Evolutionary conservation across 1,140 invertebrate species (phyloP).

Genomic region (Heliconius eleuchia): DNA sequence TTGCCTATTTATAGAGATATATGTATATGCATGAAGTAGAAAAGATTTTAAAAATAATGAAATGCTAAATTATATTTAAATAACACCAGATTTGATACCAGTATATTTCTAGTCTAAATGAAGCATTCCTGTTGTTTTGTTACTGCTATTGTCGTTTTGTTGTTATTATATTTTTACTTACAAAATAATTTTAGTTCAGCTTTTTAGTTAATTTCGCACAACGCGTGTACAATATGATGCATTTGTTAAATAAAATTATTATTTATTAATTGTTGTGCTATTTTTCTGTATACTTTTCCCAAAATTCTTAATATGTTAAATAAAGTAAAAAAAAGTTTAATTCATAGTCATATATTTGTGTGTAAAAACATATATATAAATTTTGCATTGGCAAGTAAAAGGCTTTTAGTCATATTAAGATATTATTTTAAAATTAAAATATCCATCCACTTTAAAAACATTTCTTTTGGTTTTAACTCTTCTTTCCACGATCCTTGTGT

Average conservation of each 20-base stretch:
- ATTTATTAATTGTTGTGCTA: background rate
- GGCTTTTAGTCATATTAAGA: too few species aligned
- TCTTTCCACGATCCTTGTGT: too few species aligned
- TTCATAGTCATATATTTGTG: too few species aligned
- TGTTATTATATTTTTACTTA: background rate
- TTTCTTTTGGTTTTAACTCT: too few species aligned
- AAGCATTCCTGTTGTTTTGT: slow-evolving; percentile 25
- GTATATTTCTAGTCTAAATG: slow-evolving; percentile 27
- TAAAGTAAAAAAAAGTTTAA: too few species aligned
- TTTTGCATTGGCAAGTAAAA: too few species aligned
- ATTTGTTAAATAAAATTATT: slow-evolving; percentile 34
- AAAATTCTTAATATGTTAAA: too few species aligned
- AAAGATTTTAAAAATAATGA: background rate
- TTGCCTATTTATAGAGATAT: background rate
- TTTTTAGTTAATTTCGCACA: slow-evolving; percentile 15
- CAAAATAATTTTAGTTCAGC: background rate
- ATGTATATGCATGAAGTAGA: too few species aligned
- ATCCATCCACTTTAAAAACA: too few species aligned
- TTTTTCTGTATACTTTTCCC: background rate
- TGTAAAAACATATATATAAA: too few species aligned
- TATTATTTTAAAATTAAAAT: too few species aligned
- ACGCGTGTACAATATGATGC: slow-evolving; percentile 18
- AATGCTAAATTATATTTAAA: background rate
- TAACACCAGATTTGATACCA: slow-evolving; percentile 3
- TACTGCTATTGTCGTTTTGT: background rate